These are phyloP conservation scores for Gymnarchus niloticus DNA, from an alignment of 2,113 vertebrate species.

Conservation along the genomic window DNA sequence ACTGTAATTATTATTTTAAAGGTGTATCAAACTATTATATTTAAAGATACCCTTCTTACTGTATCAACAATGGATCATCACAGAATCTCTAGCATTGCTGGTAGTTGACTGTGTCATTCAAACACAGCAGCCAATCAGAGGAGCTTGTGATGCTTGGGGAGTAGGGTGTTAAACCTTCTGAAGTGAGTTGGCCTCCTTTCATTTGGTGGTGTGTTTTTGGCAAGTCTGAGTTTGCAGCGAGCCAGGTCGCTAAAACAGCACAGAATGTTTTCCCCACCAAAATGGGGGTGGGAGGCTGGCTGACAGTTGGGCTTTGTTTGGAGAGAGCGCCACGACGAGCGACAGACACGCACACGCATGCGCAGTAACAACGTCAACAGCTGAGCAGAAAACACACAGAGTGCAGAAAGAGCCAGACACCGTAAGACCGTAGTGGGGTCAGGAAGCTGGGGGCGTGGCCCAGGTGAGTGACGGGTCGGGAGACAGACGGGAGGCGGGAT, in stretches of 20 bases:
- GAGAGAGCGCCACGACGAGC: not conserved
- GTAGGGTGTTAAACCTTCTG: not conserved
- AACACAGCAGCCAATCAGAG: not conserved
- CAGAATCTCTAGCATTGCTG: not conserved
- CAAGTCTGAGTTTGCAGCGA: not conserved
- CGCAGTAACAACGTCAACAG: not conserved
- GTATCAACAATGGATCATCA: too few relatives aligned
- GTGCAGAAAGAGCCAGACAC: not conserved
- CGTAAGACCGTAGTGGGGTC: not conserved
- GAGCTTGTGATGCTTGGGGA: not conserved
- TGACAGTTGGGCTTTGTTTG: not conserved
- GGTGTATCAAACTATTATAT: not conserved
- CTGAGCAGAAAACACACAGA: not conserved
- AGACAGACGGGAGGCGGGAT: constrained; percentile 14
- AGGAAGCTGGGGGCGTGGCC: not conserved
- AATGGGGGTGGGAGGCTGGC: not conserved
- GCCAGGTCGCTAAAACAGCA: not conserved
- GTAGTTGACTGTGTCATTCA: not conserved
- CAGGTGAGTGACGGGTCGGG: not conserved
- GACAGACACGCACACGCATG: not conserved
- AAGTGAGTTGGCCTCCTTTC: not conserved
- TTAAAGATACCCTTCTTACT: not conserved
- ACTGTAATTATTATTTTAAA: not conserved
- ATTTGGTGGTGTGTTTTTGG: not conserved
- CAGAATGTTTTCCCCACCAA: not conserved